Evolutionary conservation across 1,140 invertebrate genomes (phyloP).

Genomic region (Akabosia matsudoensis): DNA sequence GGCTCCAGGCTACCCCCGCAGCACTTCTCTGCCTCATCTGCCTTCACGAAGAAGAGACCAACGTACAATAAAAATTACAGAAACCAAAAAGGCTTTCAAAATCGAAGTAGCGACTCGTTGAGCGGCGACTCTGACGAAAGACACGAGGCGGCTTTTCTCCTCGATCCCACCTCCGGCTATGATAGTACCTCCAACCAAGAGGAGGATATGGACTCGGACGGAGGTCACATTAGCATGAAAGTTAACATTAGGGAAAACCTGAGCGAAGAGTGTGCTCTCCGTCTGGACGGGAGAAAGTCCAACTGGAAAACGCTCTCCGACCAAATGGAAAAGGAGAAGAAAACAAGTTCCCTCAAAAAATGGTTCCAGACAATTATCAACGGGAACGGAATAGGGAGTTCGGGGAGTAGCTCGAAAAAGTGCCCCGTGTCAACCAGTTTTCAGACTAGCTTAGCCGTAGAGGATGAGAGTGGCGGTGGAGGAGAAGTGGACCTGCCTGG

Average conservation of each 20-base stretch:
- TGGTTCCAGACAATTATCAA: conserved; percentile 46
- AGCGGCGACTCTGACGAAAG: conserved; percentile 34
- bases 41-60: conserved; percentile 11
- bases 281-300: conserved; percentile 22
- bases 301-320: conserved; percentile 35
- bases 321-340: conserved; percentile 34
- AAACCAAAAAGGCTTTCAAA: conserved; percentile 2
- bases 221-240: background rate
- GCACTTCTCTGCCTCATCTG: background rate
- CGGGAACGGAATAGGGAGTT: conserved; percentile 38
- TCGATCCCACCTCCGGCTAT: conserved; percentile 5
- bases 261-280: conserved; percentile 9
- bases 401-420: conserved; percentile 19
- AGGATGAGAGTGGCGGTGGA: background rate
- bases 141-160: conserved; percentile 31
- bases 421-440: background rate
- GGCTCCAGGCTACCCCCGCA: background rate
- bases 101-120: conserved; percentile 1
- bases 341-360: conserved; percentile 34
- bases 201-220: background rate
- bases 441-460: conserved; percentile 5
- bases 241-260: background rate
- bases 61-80: conserved; percentile 29
- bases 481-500: background rate
- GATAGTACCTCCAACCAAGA: background rate